Base-by-base conservation (phyloP, 2,113 vertebrate species). In the Chaetodon auriga region DNA sequence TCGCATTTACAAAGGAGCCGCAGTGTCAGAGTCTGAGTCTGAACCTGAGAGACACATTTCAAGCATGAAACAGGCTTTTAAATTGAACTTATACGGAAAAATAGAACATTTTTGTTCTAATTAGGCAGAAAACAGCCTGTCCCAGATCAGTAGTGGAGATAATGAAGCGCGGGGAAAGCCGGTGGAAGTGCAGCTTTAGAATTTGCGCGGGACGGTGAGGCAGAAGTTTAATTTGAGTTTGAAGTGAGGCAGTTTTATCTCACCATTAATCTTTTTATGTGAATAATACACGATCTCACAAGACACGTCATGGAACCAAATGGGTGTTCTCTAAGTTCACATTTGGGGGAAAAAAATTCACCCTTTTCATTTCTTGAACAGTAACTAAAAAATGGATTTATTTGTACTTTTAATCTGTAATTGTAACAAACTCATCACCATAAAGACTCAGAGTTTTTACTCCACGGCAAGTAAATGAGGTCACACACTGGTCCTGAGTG, bases 1-100 rank as follows among this genome's bases (percentile, higher is more conserved):
- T 89, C 76, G 60, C 55, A 72, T 75, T 83, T 75, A 90, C 91
- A 92, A 93, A 93, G 88, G 85, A 91, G 82, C 62, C 14, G 7
- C 48, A 1, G 35, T 18, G 36, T 84, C 57, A 54, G 48, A 87
- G 70, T 83, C 45, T 8, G 43, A 74, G 53, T 35, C 21, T 58
- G 76, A 87, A 92, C 64, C 60, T 62, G 64, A 81, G 60, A 36
- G 63, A 60, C 25, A 57, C 51, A 75, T 46, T 57, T 74, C 75
- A 71, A 63, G 80, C 81, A 70, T 83, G 77, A 85, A 84, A 85
- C 57, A 21, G 70, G 80, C 38, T 73, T 89, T 81, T 54, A 48
- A 68, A 74, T 55, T 38, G 19, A 70, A 75, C 43, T 57, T 87
- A 49, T 60, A 48, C 63, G 70, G 58, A 45, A n/a, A 69, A 65